A percentile compares a stretch with the other conserved stretches of the same genome.
Conservation (phyloP, 2,113 vertebrate genomes). For the Podocnemis expansa region DNA sequence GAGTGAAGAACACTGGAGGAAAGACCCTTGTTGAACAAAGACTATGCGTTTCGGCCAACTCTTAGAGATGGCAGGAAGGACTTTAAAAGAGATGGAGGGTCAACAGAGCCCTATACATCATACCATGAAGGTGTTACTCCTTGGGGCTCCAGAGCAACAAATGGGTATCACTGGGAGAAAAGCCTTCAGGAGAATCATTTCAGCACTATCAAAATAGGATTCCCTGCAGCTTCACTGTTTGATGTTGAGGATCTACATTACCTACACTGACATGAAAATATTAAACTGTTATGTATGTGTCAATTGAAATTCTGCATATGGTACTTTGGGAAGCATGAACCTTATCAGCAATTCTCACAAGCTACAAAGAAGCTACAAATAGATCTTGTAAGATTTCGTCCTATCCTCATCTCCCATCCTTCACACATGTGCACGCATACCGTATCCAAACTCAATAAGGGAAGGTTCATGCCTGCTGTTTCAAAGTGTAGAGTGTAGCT, state of each 20-base stretch:
- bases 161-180: too few species aligned
- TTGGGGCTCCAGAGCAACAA: too few species aligned
- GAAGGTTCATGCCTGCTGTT: fast-evolving
- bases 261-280: background rate
- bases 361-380: background rate
- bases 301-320: background rate
- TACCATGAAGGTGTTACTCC: too few species aligned
- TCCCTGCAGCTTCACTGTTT: background rate
- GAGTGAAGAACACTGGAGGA: too few species aligned
- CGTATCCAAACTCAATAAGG: background rate
- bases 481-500: fast-evolving
- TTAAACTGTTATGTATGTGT: background rate
- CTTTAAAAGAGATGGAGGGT: too few species aligned
- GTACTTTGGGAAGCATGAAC: background rate
- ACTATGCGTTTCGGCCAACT: too few species aligned
- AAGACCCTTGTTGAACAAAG: too few species aligned
- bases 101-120: too few species aligned
- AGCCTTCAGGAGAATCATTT: background rate
- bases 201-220: background rate
- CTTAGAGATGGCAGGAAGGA: too few species aligned
- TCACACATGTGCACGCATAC: background rate
- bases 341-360: background rate
- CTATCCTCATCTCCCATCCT: background rate
- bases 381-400: background rate
- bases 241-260: background rate